Conservation (phyloP, 2,113 vertebrate genomes). For the Silurus meridionalis region DNA sequence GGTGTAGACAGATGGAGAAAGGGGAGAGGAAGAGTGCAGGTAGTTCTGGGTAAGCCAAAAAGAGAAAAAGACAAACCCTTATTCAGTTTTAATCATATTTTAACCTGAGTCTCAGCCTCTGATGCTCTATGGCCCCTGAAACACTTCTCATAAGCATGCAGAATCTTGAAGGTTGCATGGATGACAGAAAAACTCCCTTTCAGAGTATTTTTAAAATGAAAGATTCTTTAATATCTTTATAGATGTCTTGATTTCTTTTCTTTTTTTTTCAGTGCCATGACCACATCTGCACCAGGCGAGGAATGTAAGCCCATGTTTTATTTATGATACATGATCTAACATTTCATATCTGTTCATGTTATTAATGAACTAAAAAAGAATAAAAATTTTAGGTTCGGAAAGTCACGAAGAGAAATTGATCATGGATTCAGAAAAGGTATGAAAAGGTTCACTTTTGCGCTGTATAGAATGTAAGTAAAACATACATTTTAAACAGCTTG, state of each 20-base stretch:
- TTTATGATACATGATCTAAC: background rate
- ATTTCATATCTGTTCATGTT: background rate
- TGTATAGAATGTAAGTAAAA: background rate
- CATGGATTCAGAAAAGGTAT: constrained; percentile 38
- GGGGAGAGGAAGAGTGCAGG: background rate
- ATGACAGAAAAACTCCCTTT: background rate
- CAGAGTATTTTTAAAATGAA: background rate
- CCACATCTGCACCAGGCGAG: constrained; percentile 26
- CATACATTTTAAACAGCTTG: constrained; percentile 30
- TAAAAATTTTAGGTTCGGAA: constrained; percentile 42
- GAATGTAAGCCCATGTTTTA: constrained; percentile 38
- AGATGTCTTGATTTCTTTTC: background rate
- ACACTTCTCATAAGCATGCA: background rate
- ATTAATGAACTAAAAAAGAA: constrained; percentile 29
- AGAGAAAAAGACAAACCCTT: background rate
- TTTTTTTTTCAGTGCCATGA: constrained; percentile 28
- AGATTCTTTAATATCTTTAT: background rate
- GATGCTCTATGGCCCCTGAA: background rate
- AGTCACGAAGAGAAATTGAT: constrained; percentile 11
- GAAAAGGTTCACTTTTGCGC: background rate
- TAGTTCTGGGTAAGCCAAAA: background rate
- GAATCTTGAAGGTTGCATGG: background rate
- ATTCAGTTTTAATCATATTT: background rate
- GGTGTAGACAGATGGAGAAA: background rate
- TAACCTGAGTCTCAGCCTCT: background rate